Conservation (phyloP, 2,797 vertebrate species). For the Phoeniculus purpureus region DNA sequence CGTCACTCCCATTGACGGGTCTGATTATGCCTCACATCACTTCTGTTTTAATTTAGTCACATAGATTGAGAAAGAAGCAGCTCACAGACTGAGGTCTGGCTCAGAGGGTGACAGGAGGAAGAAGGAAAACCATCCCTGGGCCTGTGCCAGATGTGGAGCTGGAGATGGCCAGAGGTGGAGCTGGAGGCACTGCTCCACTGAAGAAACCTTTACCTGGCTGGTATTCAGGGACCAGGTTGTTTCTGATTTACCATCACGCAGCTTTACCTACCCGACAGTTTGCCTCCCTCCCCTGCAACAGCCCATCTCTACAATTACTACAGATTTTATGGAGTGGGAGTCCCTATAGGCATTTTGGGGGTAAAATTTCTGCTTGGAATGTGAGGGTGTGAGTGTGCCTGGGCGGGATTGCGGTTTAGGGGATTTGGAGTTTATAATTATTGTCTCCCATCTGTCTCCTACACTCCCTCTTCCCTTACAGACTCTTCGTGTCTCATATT, state of each 20-base stretch:
- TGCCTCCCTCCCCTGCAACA: neutral
- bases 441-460: neutral
- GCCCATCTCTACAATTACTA: neutral
- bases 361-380: neutral
- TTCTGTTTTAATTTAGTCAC: neutral
- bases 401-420: neutral
- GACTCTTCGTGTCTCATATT: neutral
- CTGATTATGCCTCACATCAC: neutral
- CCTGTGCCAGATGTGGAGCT: too few relatives aligned
- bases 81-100: neutral
- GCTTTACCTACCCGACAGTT: neutral
- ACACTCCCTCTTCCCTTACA: neutral
- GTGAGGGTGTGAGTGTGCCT: neutral
- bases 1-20: neutral
- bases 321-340: neutral
- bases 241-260: neutral
- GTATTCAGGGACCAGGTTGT: neutral
- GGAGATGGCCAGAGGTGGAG: neutral
- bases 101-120: neutral
- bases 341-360: neutral
- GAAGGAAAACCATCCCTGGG: neutral
- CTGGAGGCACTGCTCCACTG: neutral
- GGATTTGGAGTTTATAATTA: neutral
- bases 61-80: neutral
- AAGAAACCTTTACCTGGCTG: neutral